Base-by-base conservation (phyloP, 2,797 vertebrate species). In the Characodon lateralis region DNA sequence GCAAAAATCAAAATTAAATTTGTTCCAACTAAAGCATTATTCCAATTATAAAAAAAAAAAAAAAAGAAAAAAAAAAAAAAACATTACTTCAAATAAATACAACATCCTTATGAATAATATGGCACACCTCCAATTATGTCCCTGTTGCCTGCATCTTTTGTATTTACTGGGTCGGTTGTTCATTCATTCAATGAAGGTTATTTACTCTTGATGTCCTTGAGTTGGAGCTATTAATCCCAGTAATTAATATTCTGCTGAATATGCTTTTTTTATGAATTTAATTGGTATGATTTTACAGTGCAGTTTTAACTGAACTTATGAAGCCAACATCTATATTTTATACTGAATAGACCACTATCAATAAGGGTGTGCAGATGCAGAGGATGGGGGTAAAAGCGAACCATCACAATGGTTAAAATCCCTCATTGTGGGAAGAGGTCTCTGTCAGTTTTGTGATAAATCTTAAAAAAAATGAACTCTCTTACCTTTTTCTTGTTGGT, bases 401-500 rank as follows among this genome's bases (percentile, higher is more conserved):
- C 20, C 48, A 22, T 20, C 8, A 51, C 1, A 26, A 51, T 10
- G 9, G 69, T 71, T 20, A 24, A 12, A 72, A 16, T 71, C 48
- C 39, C 26, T 61, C 53, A 48, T 10, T 48, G 16, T 39, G 31
- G 35, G 16, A 39, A 4, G 20, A 5, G 9, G 35, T 24, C 63
- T 41, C 35, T 48, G 9, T 63, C 6, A 8, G 14, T 59, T 16
- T 61, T 31, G 26, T 31, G 26, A 65, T 16, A 0, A 35, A 35
- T 35, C 35, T 35, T 35, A 35, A 35, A 2, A 55, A 18, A 58
- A 2, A n/a, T 10, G 0, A 41, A 46, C 39, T 22, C 12, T 14
- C 96, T 4, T 94, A 99, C 98, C 98, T 98, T 99, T 87, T 96
- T 98, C 94, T 99, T 99, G 93, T 99, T 99, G 78, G 96, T 96